These are phyloP conservation scores for Trachelipus rathkii DNA, from an alignment of 1,140 invertebrate species.

Conservation along the genomic window DNA sequence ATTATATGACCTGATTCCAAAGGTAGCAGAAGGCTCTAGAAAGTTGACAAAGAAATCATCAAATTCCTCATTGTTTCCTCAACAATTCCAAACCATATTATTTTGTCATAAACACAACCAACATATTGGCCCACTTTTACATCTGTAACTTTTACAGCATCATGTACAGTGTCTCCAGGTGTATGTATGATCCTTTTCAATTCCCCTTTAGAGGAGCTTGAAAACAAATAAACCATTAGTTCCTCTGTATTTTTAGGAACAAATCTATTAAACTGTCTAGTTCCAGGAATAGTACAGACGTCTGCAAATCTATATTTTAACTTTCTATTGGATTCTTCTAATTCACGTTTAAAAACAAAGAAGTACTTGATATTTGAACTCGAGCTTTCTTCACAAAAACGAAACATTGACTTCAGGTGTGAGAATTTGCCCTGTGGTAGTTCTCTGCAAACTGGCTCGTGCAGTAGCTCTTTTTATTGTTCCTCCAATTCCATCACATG, in stretches of 20 bases:
- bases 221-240: neutral
- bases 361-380: neutral
- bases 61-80: too few relatives aligned
- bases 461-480: neutral
- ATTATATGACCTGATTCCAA: too few relatives aligned
- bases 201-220: neutral
- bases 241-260: neutral
- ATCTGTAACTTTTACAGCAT: too few relatives aligned
- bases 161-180: too few relatives aligned
- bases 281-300: neutral
- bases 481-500: neutral
- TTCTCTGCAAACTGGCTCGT: neutral
- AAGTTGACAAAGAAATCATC: too few relatives aligned
- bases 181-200: constrained; percentile 3
- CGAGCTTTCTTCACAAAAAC: neutral
- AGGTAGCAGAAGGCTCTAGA: too few relatives aligned
- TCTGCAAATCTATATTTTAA: neutral
- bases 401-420: neutral
- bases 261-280: neutral
- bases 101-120: too few relatives aligned
- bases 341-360: neutral
- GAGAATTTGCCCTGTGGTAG: neutral
- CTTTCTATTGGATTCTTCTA: neutral
- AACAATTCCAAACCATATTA: too few relatives aligned
- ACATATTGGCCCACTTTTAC: too few relatives aligned